phyloP scores from a whole-genome alignment of 2,888 invertebrate genomes.

The Leucophenga maculata region DNA sequence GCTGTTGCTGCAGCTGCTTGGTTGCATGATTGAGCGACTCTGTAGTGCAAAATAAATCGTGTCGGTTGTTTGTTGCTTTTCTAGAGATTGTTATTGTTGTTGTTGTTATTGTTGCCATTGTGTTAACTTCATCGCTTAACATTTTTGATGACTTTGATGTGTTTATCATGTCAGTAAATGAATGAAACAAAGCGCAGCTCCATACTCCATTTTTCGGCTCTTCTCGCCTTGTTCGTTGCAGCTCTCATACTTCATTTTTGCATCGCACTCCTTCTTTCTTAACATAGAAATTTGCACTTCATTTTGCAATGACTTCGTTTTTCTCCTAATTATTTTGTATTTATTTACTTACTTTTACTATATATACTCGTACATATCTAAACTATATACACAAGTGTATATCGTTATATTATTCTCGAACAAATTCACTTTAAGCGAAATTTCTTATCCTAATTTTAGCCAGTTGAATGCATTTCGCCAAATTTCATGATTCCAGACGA shows the following conservation, averaged over 20 bases:
- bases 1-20: not conserved
- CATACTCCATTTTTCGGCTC: not conserved
- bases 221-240: constrained; percentile 6
- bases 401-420: no score
- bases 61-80: constrained; percentile 21
- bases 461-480: no score
- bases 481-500: no score
- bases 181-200: constrained; percentile 25
- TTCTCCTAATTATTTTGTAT: not conserved
- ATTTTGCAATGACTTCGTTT: constrained; percentile 12
- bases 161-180: constrained; percentile 37
- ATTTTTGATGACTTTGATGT: constrained; percentile 43
- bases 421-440: no score
- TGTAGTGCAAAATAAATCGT: constrained; percentile 30
- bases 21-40: constrained; percentile 7
- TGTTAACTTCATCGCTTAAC: constrained; percentile 40
- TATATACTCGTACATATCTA: no score
- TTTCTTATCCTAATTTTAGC: no score
- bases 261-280: not conserved
- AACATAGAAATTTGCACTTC: constrained; percentile 34
- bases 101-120: constrained; percentile 28
- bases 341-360: not conserved
- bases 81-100: not conserved
- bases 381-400: no score
- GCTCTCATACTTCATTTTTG: not conserved